Conservation (phyloP, 2,113 vertebrate species). For the Orientallactaga bullata region DNA sequence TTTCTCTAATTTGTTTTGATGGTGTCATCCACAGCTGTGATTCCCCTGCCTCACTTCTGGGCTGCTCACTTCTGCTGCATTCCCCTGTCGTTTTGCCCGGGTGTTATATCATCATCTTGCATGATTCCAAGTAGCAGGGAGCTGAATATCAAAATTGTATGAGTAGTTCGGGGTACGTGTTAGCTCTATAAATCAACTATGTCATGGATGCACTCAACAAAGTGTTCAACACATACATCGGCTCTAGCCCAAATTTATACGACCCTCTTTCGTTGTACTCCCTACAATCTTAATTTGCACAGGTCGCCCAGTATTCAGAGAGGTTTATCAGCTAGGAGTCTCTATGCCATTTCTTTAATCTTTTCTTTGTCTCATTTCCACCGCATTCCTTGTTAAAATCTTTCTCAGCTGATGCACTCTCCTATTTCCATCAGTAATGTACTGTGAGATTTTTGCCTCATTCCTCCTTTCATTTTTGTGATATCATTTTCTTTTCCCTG, state of each 20-base stretch:
- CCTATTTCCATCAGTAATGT: neutral
- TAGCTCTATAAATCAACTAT: neutral
- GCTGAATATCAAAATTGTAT: neutral
- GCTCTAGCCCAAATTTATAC: neutral
- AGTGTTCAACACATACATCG: neutral
- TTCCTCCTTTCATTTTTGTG: neutral
- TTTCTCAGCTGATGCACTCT: neutral
- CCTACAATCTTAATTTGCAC: neutral
- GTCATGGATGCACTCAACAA: neutral
- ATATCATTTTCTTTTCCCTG: neutral
- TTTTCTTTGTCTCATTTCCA: neutral
- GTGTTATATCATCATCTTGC: too few relatives aligned
- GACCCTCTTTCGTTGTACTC: neutral
- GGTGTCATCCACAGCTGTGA: neutral
- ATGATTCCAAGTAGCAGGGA: neutral
- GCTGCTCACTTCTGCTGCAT: fast-evolving
- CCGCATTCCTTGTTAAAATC: neutral
- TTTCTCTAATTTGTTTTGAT: neutral
- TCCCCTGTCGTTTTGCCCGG: neutral
- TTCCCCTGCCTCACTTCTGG: neutral
- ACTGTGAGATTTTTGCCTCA: neutral
- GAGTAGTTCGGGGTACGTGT: neutral
- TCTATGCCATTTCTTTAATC: neutral
- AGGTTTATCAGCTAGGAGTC: neutral
- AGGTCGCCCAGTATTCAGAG: neutral